Evolutionary conservation across 2,797 vertebrate species (phyloP).

Genomic region (Chelon labrosus): DNA sequence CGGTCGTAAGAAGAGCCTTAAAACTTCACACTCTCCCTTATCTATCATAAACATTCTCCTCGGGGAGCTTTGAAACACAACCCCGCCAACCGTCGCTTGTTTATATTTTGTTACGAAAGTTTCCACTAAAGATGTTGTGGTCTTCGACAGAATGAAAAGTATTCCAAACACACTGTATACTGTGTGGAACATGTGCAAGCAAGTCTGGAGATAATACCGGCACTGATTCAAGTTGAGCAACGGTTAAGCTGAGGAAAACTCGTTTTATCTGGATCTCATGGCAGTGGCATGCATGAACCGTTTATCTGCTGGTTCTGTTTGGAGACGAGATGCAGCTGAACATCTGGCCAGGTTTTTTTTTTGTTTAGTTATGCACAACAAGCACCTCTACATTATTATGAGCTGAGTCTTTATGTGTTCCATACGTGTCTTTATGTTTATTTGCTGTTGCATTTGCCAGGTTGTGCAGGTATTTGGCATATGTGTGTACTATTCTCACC

Average conservation of each 20-base stretch:
- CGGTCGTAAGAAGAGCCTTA: slow-evolving; percentile 17
- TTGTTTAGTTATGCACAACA: not conserved
- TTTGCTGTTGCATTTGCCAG: no score
- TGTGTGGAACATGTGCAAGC: not conserved
- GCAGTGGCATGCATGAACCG: slow-evolving; percentile 1
- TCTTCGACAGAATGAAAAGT: not conserved
- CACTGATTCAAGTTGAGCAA: slow-evolving; percentile 2
- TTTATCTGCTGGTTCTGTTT: slow-evolving; percentile 17
- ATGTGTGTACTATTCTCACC: slow-evolving; percentile 64
- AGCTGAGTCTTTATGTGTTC: no score
- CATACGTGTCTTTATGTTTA: no score
- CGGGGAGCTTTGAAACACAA: not conserved
- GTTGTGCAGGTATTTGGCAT: not conserved
- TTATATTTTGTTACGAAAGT: not conserved
- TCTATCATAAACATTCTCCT: slow-evolving; percentile 1
- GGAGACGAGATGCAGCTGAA: not conserved
- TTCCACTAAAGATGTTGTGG: slow-evolving; percentile 5
- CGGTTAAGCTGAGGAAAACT: slow-evolving; percentile 22
- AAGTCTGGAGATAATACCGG: not conserved
- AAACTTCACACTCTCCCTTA: slow-evolving; percentile 14
- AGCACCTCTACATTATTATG: no score
- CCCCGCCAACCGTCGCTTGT: not conserved
- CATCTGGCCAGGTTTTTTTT: slow-evolving; percentile 4
- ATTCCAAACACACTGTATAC: slow-evolving; percentile 17
- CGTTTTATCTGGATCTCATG: slow-evolving; percentile 47